phyloP scores from a whole-genome alignment of 2,113 vertebrate species.

The Podocnemis expansa region DNA sequence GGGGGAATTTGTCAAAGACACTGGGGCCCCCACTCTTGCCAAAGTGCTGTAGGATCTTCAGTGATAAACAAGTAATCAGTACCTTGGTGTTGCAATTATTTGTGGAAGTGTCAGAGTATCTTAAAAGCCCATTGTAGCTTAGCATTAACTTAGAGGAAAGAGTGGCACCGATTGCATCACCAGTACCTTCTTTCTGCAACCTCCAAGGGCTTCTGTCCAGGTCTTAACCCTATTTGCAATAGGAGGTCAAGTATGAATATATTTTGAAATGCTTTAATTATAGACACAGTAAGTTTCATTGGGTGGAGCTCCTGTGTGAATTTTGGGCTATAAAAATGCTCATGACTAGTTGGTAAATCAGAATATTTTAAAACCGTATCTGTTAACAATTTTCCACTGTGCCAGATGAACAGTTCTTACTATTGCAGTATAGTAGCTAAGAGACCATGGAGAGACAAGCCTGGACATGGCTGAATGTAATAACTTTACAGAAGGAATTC shows the following conservation, averaged over 20 bases:
- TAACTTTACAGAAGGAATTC: constrained; percentile 59
- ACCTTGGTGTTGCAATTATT: background rate
- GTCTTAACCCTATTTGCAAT: background rate
- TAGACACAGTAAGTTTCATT: background rate
- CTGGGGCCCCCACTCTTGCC: background rate
- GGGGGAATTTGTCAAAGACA: background rate
- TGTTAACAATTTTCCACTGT: background rate
- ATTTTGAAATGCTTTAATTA: background rate
- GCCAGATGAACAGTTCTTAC: background rate
- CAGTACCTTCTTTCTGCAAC: rapidly evolving
- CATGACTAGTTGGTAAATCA: background rate
- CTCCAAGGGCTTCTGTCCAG: background rate
- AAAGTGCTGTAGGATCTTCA: background rate
- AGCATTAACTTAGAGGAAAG: background rate
- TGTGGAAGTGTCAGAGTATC: background rate
- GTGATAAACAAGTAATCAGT: background rate
- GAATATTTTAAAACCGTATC: background rate
- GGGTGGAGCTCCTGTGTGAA: background rate
- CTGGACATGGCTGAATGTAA: constrained; percentile 33
- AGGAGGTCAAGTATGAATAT: background rate
- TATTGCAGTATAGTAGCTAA: background rate
- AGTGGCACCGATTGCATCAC: background rate
- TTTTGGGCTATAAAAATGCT: constrained; percentile 3
- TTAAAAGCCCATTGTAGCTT: background rate
- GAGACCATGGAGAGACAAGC: constrained; percentile 18